Evolutionary conservation across 2,113 vertebrate species (phyloP).

Genomic region (Potamarius usumacintae): DNA sequence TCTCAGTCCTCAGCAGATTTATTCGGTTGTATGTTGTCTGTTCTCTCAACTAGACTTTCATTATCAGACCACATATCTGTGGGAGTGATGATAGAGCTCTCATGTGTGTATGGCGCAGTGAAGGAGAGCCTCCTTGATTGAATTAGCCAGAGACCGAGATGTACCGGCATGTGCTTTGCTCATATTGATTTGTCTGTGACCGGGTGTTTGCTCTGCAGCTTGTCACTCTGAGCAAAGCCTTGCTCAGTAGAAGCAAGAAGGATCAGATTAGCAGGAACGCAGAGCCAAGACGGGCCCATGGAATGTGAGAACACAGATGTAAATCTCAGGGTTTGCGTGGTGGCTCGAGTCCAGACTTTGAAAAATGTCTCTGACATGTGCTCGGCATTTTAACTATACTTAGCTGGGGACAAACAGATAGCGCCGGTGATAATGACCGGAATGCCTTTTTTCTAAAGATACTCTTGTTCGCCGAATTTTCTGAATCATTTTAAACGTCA

Average conservation of each 20-base stretch:
- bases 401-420: background rate
- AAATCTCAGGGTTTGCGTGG: slow-evolving; percentile 28
- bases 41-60: slow-evolving; percentile 19
- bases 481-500: background rate
- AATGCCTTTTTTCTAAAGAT: slow-evolving; percentile 2
- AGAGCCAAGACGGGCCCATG: slow-evolving; percentile 11
- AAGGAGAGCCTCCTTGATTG: slow-evolving; percentile 33
- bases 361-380: slow-evolving; percentile 36
- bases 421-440: background rate
- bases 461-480: background rate
- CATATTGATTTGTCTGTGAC: slow-evolving; percentile 56
- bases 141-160: slow-evolving; percentile 42
- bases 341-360: background rate
- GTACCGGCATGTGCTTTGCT: slow-evolving; percentile 38
- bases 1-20: background rate
- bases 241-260: slow-evolving; percentile 30
- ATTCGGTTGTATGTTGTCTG: background rate
- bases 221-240: slow-evolving; percentile 27
- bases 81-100: slow-evolving; percentile 35
- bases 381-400: slow-evolving; percentile 17
- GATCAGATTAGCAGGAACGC: slow-evolving; percentile 25
- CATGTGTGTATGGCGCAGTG: slow-evolving; percentile 36
- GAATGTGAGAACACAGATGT: slow-evolving; percentile 37
- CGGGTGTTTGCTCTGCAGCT: slow-evolving; percentile 50
- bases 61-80: slow-evolving; percentile 44